Evolutionary conservation across 2,888 invertebrate genomes (phyloP).

Genomic region (Andricus quercusramuli): DNA sequence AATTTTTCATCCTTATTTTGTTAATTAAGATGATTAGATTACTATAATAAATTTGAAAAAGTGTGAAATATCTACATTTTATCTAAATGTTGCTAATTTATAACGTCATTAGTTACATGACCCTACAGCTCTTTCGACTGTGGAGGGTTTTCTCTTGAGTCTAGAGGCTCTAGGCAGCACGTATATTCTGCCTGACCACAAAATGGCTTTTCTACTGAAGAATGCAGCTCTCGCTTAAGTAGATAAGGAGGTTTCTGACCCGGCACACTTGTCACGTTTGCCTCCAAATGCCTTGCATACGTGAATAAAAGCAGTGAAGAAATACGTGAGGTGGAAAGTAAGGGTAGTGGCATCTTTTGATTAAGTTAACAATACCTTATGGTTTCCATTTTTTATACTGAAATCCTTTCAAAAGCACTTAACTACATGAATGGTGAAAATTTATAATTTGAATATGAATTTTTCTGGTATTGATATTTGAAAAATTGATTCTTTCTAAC

Average conservation of each 20-base stretch:
- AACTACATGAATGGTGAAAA: background rate
- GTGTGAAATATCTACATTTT: background rate
- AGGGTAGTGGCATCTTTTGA: background rate
- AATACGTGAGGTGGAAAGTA: background rate
- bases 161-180: background rate
- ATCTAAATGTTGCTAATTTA: background rate
- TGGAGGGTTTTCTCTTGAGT: conserved; percentile 1
- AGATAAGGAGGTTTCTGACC: conserved; percentile 20
- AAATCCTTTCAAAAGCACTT: background rate
- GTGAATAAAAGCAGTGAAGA: conserved; percentile 1
- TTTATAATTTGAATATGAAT: no score
- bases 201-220: conserved; percentile 23
- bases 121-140: background rate
- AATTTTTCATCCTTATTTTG: no score
- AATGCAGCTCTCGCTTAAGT: conserved; percentile 30
- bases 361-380: background rate
- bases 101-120: background rate
- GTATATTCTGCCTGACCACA: conserved; percentile 17
- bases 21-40: background rate
- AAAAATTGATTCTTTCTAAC: no score
- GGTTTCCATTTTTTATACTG: background rate
- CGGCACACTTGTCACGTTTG: conserved; percentile 5
- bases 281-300: background rate
- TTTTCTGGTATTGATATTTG: no score
- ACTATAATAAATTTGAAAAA: background rate